These are phyloP conservation scores for Magallana gigas DNA, from an alignment of 1,140 invertebrate species.

Conservation along the genomic window DNA sequence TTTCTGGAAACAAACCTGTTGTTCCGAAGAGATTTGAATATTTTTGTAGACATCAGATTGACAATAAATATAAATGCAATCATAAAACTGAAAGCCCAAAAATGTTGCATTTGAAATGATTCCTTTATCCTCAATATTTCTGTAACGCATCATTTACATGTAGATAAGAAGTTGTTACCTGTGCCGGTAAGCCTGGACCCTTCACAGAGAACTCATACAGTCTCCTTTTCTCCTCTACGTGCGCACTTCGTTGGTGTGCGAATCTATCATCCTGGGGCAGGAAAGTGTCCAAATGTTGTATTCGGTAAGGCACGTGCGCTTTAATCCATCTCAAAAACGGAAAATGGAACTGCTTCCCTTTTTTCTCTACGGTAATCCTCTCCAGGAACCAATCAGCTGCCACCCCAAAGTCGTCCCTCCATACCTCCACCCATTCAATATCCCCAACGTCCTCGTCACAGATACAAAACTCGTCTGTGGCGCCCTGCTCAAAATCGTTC, in stretches of 20 bases:
- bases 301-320: conserved; percentile 74
- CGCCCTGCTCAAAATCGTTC: conserved; percentile 79
- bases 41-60: too few relatives aligned
- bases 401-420: conserved; percentile 76
- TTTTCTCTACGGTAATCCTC: conserved; percentile 29
- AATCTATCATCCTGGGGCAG: conserved; percentile 79
- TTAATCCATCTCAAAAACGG: conserved; percentile 80
- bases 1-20: too few relatives aligned
- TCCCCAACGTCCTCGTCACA: conserved; percentile 55
- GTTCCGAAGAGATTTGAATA: too few relatives aligned
- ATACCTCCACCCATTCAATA: conserved; percentile 71
- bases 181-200: conserved; percentile 76
- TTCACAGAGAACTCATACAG: conserved; percentile 76
- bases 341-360: conserved; percentile 65
- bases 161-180: conserved; percentile 71
- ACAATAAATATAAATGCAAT: too few relatives aligned
- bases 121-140: too few relatives aligned
- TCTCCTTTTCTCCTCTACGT: conserved; percentile 76
- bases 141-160: too few relatives aligned
- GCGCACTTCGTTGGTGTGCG: conserved; percentile 73
- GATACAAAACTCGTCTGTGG: conserved; percentile 74
- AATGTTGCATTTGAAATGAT: too few relatives aligned
- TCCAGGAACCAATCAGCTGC: conserved; percentile 75
- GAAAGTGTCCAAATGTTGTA: conserved; percentile 78
- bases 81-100: too few relatives aligned